Evolutionary conservation across 2,797 vertebrate species (phyloP).

Genomic region (Petrocephalus schoutedeni): DNA sequence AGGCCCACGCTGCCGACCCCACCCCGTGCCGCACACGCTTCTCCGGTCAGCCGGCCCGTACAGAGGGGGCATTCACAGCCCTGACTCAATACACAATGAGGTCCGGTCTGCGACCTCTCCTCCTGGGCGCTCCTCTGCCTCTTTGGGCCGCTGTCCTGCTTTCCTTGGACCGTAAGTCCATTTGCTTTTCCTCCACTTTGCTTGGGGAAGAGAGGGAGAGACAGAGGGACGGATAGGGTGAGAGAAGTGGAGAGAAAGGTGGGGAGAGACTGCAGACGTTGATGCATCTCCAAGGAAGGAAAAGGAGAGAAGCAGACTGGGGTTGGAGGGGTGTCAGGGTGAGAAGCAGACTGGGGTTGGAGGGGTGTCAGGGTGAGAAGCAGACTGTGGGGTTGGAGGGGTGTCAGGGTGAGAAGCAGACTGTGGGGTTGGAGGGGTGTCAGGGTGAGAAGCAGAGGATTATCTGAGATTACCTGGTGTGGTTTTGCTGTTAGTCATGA

Average conservation of each 20-base stretch:
- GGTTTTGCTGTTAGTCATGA: conserved; percentile 4
- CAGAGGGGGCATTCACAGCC: conserved; percentile 48
- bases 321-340: background rate
- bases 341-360: too few species aligned
- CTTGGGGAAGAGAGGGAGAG: conserved; percentile 14
- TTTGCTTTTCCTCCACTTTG: background rate
- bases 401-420: background rate
- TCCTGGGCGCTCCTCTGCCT: conserved; percentile 43
- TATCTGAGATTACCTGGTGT: conserved; percentile 1
- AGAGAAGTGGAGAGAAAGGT: background rate
- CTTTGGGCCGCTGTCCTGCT: conserved; percentile 38
- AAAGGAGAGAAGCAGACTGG: background rate
- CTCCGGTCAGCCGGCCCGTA: conserved; percentile 14
- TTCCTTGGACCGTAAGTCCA: conserved; percentile 47
- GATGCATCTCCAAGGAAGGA: background rate
- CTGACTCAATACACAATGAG: conserved; percentile 64
- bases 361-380: background rate
- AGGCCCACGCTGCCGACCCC: background rate
- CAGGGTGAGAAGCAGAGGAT: background rate
- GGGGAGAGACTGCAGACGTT: conserved; percentile 26
- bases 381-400: background rate
- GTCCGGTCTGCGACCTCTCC: conserved; percentile 54
- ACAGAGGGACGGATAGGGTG: conserved; percentile 15
- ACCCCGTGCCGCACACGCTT: background rate
- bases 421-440: background rate